Percentiles rank a stretch among this genome's conserved stretches.
Conservation (phyloP, 2,113 vertebrate species). For the Bolborhynchus lineola region DNA sequence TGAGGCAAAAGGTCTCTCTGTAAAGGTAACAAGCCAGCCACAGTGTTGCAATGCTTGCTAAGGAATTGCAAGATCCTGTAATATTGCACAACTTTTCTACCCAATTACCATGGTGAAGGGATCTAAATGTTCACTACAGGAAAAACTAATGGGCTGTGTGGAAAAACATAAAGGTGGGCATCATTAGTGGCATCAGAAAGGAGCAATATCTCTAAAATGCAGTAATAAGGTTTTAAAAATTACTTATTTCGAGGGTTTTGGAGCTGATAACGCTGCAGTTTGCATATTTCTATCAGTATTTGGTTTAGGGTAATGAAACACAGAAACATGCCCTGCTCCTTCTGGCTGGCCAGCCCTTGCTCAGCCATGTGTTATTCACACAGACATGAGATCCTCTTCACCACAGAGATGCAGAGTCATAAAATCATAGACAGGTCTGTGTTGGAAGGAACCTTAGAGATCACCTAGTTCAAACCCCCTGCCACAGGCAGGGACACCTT, state of each 20-base stretch:
- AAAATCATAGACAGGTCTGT: background rate
- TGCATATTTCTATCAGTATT: background rate
- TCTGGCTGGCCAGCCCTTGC: background rate
- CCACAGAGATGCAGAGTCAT: background rate
- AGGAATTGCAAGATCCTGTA: background rate
- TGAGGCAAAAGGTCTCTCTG: background rate
- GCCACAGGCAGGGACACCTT: background rate
- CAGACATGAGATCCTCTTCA: background rate
- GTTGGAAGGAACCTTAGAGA: background rate
- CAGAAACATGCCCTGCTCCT: background rate
- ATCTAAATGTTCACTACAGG: background rate
- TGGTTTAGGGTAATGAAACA: background rate
- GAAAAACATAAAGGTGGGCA: background rate
- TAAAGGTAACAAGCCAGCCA: background rate
- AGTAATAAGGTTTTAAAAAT: background rate
- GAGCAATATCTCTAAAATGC: background rate
- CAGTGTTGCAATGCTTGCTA: rapidly evolving
- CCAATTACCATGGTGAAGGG: background rate
- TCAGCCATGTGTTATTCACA: background rate
- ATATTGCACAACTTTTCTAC: background rate
- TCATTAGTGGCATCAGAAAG: background rate
- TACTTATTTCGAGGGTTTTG: background rate
- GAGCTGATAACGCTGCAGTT: background rate
- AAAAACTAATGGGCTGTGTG: background rate
- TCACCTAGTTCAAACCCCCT: background rate